Percentiles rank a stretch among this genome's conserved stretches.
Conservation (phyloP, 2,888 invertebrate species). For the Pachliopta kotzebuea region DNA sequence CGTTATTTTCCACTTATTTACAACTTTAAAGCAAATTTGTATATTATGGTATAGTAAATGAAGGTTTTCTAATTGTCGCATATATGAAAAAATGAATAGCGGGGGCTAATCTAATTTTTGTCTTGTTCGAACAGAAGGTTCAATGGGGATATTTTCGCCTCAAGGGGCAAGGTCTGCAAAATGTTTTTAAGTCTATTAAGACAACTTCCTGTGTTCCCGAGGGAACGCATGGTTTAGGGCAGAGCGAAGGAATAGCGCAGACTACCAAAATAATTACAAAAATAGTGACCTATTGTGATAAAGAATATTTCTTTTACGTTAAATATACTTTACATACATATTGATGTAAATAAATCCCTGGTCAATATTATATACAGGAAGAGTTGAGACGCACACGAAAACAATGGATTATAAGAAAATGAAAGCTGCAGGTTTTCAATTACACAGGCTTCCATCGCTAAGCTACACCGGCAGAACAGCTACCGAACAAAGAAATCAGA, state of each 20-base stretch:
- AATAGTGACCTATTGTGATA: not conserved
- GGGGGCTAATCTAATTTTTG: constrained; percentile 69
- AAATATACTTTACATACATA: constrained; percentile 39
- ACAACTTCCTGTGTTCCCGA: constrained; percentile 60
- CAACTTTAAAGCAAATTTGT: no score
- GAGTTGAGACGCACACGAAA: constrained; percentile 46
- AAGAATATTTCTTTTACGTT: constrained; percentile 29
- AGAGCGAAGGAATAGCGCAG: constrained; percentile 66
- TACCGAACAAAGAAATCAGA: constrained; percentile 51
- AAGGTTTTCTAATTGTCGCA: not conserved
- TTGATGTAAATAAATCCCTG: constrained; percentile 45
- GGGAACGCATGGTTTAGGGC: constrained; percentile 55
- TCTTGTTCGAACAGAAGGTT: constrained; percentile 46
- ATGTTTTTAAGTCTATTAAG: constrained; percentile 76
- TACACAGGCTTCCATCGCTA: constrained; percentile 45
- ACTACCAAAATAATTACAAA: constrained; percentile 39
- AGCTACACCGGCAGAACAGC: constrained; percentile 36
- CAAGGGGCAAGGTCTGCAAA: constrained; percentile 61
- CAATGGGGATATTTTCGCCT: constrained; percentile 58
- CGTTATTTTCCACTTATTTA: not conserved
- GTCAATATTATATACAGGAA: constrained; percentile 45
- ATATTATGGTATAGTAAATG: no score
- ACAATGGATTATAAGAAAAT: constrained; percentile 51
- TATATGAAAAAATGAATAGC: constrained; percentile 49
- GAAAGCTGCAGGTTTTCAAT: constrained; percentile 56